Evolutionary conservation across 2,888 invertebrate genomes (phyloP), one percentile per base, ranked within the genome.

Genomic region (Meliscaeva auricollis): DNA sequence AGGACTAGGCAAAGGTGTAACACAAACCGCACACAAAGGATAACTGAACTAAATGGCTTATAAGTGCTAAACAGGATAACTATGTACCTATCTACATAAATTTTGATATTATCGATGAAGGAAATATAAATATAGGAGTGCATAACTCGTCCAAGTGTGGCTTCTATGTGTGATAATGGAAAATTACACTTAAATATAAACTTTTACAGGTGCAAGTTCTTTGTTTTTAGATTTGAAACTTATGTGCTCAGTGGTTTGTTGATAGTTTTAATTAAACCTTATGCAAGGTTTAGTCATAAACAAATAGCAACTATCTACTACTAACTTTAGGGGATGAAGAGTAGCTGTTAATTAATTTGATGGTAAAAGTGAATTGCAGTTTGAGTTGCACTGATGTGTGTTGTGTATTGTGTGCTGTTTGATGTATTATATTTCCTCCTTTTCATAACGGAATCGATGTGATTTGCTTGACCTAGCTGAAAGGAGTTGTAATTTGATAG

Each of bases 201-300:
- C 38, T 56, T 76, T 56, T 26, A 2, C 62, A 69, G 54, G 77
- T 58, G 62, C 44, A 74, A 58, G 68, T 80, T n/a, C n/a, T 38
- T 35, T 52, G 17, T 11, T 17, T 58, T 20, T 15, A 11, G n/a
- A 38, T 60, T 62, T 38, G 50, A 35, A 64, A 76, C 68, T 73
- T 72, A 82, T 68, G 52, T 44, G 52, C 44, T 48, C 26, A 62
- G 48, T 26, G 8, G 64, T 69, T 35, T 38, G 68, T 74, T 69
- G 70, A 77, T 83, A 64, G 72, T 54, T 84, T 84, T 80, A 84
- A 80, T 84, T 80, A 84, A 62, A 50, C 46, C 44, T 44, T 41
- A 15, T 30, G 11, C 6, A 46, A 62, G 64, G 56, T 52, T 22
- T 52, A 11, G 56, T 68, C 70, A 41, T 84, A 80, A 84, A 84